phyloP scores from a whole-genome alignment of 2,888 invertebrate species.

The Cryptocephalus primarius region DNA sequence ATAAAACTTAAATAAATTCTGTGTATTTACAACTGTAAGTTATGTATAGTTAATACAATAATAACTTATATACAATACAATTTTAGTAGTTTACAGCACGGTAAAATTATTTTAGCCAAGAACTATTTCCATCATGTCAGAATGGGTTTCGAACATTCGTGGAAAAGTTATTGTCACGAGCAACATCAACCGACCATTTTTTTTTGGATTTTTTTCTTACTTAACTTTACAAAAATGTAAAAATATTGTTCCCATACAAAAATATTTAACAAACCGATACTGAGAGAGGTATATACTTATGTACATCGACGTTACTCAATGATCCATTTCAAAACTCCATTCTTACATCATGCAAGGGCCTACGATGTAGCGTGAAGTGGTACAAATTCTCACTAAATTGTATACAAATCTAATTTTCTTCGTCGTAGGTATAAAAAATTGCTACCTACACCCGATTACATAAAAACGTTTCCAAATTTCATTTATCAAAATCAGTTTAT shows the following conservation, averaged over 20 bases:
- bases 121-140: not conserved
- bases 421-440: constrained; percentile 6
- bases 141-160: no score
- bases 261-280: not conserved
- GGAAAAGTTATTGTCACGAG: no score
- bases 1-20: constrained; percentile 10
- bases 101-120: constrained; percentile 7
- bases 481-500: not conserved
- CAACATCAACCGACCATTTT: not conserved
- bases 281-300: not conserved
- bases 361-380: not conserved
- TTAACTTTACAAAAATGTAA: not conserved
- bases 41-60: constrained; percentile 15
- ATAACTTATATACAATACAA: constrained; percentile 14
- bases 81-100: constrained; percentile 12
- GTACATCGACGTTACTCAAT: not conserved
- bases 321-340: no score
- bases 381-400: constrained; percentile 3
- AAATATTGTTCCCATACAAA: not conserved
- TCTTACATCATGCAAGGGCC: no score
- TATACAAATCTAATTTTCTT: constrained; percentile 8
- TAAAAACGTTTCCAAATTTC: not conserved
- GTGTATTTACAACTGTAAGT: constrained; percentile 14
- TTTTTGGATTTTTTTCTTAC: not conserved
- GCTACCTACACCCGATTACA: constrained; percentile 2